phyloP scores from a whole-genome alignment of 2,797 vertebrate genomes.

The Diplodus puntazzo region DNA sequence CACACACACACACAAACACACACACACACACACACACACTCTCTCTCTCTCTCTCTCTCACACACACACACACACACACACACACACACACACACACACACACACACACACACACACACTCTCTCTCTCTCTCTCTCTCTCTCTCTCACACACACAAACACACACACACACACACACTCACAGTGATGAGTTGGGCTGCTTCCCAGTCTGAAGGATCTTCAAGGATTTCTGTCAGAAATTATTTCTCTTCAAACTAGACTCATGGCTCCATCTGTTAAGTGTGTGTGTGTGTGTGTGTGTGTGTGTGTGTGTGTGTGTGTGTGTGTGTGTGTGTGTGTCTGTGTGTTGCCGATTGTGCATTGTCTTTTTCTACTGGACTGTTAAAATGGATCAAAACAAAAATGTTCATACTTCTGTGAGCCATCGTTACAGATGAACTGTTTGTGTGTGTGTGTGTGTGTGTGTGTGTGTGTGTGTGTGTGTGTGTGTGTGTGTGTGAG shows the following conservation, averaged over 20 bases:
- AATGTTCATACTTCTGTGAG: neutral
- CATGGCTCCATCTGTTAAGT: slow-evolving; percentile 51
- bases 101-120: too few relatives aligned
- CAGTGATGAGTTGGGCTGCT: slow-evolving; percentile 43
- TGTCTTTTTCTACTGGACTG: neutral
- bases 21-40: slow-evolving; percentile 25
- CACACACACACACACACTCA: slow-evolving; percentile 30
- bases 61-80: too few relatives aligned
- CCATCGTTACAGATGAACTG: too few relatives aligned
- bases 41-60: too few relatives aligned
- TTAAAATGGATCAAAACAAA: neutral
- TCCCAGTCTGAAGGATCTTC: slow-evolving; percentile 67
- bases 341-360: neutral
- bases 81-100: too few relatives aligned
- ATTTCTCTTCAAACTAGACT: slow-evolving; percentile 60
- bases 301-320: slow-evolving; percentile 10
- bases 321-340: neutral
- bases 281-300: slow-evolving; percentile 5
- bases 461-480: too few relatives aligned
- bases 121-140: too few relatives aligned
- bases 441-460: neutral
- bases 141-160: too few relatives aligned
- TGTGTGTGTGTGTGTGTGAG: neutral
- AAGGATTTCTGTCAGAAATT: slow-evolving; percentile 69
- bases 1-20: slow-evolving; percentile 33